Evolutionary conservation across 2,797 vertebrate species (phyloP).

Genomic region (Otolemur crassicaudatus): DNA sequence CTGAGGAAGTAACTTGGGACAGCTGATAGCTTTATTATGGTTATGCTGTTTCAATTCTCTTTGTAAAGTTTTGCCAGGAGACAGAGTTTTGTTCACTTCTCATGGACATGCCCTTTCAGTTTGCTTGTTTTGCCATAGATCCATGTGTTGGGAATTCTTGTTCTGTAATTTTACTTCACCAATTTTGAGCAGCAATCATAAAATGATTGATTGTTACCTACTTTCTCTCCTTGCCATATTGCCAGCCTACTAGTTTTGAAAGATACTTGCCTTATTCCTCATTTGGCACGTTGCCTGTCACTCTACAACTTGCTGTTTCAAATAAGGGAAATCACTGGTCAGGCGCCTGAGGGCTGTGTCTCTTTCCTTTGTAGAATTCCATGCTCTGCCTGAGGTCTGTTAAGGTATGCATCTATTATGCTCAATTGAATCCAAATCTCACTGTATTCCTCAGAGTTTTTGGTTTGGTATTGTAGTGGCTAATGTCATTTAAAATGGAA

Average conservation of each 20-base stretch:
- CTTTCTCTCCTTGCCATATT: not conserved
- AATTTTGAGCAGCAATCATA: slow-evolving; percentile 3
- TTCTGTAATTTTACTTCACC: slow-evolving; percentile 32
- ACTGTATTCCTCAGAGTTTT: slow-evolving; percentile 48
- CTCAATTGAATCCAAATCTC: slow-evolving; percentile 68
- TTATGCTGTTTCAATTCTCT: slow-evolving; percentile 17
- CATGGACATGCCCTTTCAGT: not conserved
- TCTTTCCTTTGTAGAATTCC: slow-evolving; percentile 66
- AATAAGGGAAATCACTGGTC: slow-evolving; percentile 40
- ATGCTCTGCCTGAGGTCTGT: slow-evolving; percentile 61
- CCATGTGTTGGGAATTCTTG: not conserved
- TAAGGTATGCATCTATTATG: slow-evolving; percentile 70
- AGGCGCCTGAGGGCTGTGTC: slow-evolving; percentile 31
- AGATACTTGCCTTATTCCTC: not conserved
- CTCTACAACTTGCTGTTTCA: slow-evolving; percentile 34
- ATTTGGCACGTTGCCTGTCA: not conserved
- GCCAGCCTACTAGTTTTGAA: not conserved
- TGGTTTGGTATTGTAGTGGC: not conserved
- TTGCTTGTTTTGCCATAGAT: not conserved
- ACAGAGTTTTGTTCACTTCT: slow-evolving; percentile 8
- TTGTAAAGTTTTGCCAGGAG: slow-evolving; percentile 37
- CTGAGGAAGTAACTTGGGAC: not conserved
- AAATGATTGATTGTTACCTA: not conserved
- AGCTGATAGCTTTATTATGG: not conserved
- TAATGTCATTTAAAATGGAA: slow-evolving; percentile 55